Base-by-base conservation (phyloP, 2,797 vertebrate genomes). In the Sebastes hubbsi region DNA sequence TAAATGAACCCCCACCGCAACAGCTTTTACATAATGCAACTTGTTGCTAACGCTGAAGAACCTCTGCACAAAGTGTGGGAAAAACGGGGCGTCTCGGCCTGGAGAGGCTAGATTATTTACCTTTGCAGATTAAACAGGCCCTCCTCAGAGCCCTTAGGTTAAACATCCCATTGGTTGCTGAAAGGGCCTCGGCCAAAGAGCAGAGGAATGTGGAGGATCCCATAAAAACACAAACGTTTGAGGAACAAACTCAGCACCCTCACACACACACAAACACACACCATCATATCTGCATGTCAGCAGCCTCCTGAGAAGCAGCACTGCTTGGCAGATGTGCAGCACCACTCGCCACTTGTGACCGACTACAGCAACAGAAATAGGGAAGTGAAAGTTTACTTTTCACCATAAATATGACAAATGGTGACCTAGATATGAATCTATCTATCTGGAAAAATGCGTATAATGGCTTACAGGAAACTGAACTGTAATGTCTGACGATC, bases 81-180 rank as follows among this genome's bases (percentile, higher is more conserved):
- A 80, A 67, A 84, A 74, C 14, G 10, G 56, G 67, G 46, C 14
- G 32, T 64, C 73, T 68, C 74, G 65, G 60, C 65, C 63, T 65
- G 38, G 80, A 32, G 64, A 84, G 82, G 68, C 20, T 0, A 30
- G 81, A 79, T 89, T 93, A 90, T 95, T 95, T 94, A 95, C 93
- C 90, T 94, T 91, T 58, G 76, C 55, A 90, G 94, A 93, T 92
- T 89, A 90, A 78, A 89, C 90, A 89, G 90, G 86, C 90, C 91
- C 82, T 81, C 71, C 61, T 75, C 72, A n/a, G 65, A 85, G 83
- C 82, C 72, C 66, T 75, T 30, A 58, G 77, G 72, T 87, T 89
- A 80, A 89, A 91, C 91, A 86, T 90, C 92, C 79, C 78, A 89
- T 80, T 89, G 91, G 94, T 60, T 20, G 81, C 78, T 85, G 61